These are phyloP conservation scores for Epiperipatus broadwayi DNA, from an alignment of 2,888 invertebrate species.

Conservation along the genomic window DNA sequence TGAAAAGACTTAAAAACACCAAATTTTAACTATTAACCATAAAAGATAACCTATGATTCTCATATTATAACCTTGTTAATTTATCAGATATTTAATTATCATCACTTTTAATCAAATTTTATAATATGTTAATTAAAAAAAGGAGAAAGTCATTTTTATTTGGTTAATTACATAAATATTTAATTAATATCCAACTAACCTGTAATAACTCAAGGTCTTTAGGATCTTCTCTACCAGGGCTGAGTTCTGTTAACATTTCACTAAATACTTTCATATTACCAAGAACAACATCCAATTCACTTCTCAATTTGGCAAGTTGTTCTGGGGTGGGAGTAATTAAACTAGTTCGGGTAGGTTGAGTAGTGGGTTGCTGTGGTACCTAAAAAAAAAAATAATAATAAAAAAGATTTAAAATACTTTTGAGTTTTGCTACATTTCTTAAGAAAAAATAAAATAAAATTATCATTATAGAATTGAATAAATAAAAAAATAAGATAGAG, in stretches of 20 bases:
- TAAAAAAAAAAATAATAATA: conserved; percentile 25
- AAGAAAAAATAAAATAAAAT: too few relatives aligned
- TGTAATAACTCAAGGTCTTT: conserved; percentile 70
- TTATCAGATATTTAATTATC: too few relatives aligned
- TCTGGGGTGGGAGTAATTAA: conserved; percentile 43
- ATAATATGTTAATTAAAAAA: too few relatives aligned
- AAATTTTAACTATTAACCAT: too few relatives aligned
- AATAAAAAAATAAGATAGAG: conserved; percentile 11
- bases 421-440: too few relatives aligned
- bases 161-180: too few relatives aligned
- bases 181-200: conserved; percentile 36
- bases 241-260: conserved; percentile 82
- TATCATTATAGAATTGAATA: too few relatives aligned
- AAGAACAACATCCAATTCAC: conserved; percentile 79
- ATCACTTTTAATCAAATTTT: too few relatives aligned
- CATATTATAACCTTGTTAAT: too few relatives aligned
- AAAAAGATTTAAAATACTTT: conserved; percentile 17
- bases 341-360: conserved; percentile 15
- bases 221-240: conserved; percentile 59
- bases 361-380: conserved; percentile 7
- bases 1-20: too few relatives aligned
- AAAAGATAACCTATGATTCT: too few relatives aligned
- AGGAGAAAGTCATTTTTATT: too few relatives aligned
- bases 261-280: conserved; percentile 80
- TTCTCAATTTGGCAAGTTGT: conserved; percentile 67